A percentile compares a stretch with the other conserved stretches of the same genome.
These are phyloP conservation scores for Panthera tigris DNA, from an alignment of 2,113 vertebrate species.

Conservation along the genomic window DNA sequence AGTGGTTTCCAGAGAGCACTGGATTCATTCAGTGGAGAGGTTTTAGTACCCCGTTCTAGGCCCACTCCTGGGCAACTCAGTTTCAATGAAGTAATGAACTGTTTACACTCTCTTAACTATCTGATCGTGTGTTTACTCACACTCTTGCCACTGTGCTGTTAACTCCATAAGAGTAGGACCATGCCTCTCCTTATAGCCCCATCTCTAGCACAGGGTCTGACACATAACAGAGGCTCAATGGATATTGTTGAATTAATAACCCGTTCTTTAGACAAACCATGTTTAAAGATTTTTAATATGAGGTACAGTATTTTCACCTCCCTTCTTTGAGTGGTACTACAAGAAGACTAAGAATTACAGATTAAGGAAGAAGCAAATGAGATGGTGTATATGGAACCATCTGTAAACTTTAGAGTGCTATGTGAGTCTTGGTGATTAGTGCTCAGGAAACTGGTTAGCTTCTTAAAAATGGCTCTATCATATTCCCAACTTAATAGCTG, in stretches of 20 bases:
- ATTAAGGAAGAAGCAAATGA: neutral
- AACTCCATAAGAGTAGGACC: neutral
- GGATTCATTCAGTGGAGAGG: neutral
- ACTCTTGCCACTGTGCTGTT: neutral
- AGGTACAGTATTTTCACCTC: neutral
- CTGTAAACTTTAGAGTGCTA: neutral
- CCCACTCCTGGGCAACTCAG: neutral
- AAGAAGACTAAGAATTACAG: neutral
- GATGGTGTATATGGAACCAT: neutral
- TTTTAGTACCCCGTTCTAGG: too few species aligned
- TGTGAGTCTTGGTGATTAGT: neutral
- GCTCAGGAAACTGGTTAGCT: neutral
- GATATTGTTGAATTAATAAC: neutral
- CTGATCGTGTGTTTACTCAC: neutral
- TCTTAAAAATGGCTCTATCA: neutral
- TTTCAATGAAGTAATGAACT: neutral
- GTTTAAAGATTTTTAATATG: neutral
- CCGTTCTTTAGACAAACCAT: neutral
- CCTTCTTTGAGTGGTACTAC: neutral
- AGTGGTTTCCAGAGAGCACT: neutral
- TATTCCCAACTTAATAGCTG: neutral
- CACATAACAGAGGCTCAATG: too few species aligned
- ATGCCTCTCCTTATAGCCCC: neutral
- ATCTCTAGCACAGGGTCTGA: neutral
- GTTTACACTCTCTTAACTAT: neutral